Conservation (phyloP, 2,113 vertebrate genomes). For the Neofelis nebulosa region DNA sequence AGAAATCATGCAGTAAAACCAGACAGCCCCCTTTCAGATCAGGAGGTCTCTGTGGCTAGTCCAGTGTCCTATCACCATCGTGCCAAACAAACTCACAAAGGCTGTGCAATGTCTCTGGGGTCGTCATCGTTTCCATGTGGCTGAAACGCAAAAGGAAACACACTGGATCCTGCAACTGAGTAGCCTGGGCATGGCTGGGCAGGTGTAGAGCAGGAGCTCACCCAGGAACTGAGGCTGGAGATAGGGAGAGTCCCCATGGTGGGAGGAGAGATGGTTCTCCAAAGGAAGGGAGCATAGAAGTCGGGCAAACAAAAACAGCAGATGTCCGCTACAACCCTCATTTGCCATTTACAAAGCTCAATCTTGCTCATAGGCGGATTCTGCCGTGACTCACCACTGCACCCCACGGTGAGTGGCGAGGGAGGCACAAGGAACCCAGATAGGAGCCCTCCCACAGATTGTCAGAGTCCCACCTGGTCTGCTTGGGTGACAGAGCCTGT, state of each 20-base stretch:
- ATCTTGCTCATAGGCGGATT: background rate
- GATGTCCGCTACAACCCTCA: background rate
- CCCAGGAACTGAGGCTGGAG: background rate
- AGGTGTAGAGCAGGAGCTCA: background rate
- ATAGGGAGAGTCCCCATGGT: background rate
- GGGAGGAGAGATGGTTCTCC: background rate
- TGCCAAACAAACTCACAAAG: background rate
- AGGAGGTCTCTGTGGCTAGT: background rate
- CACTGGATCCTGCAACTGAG: background rate
- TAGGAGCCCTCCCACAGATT: background rate
- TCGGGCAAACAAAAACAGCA: background rate
- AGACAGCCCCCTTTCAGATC: background rate
- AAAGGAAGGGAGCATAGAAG: background rate
- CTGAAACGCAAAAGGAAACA: background rate
- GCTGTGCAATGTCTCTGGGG: background rate
- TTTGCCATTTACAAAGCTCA: background rate
- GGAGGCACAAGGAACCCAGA: background rate
- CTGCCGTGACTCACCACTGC: conserved; percentile 11
- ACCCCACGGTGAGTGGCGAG: background rate
- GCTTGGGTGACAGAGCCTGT: background rate
- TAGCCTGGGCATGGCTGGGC: background rate
- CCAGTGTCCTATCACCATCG: background rate
- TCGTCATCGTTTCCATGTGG: background rate
- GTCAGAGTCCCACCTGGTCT: background rate
- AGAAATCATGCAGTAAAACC: background rate